Conservation (phyloP, 2,888 invertebrate genomes). For the Nomada ruficornis region DNA sequence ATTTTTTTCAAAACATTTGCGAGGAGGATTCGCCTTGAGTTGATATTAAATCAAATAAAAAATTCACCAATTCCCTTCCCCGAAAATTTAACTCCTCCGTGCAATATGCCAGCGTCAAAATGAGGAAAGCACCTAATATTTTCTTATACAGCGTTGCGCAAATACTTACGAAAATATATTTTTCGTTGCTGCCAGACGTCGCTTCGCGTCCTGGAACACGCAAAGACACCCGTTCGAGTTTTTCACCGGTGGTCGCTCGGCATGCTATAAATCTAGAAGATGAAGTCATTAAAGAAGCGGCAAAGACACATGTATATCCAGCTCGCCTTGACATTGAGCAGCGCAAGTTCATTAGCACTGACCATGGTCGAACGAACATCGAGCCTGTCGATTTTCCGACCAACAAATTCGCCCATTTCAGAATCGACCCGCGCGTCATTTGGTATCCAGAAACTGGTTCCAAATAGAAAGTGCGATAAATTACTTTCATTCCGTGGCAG, state of each 20-base stretch:
- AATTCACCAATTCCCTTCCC: not conserved
- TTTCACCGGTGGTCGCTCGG: constrained; percentile 22
- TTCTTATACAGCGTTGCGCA: not conserved
- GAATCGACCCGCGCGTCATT: not conserved
- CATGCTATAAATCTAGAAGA: constrained; percentile 58
- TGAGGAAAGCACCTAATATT: no score
- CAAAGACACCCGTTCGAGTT: constrained; percentile 24
- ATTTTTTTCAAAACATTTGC: not conserved
- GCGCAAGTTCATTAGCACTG: constrained; percentile 58
- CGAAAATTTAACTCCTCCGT: no score
- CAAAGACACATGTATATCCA: constrained; percentile 37
- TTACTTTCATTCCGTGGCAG: not conserved
- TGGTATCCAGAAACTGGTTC: constrained; percentile 1
- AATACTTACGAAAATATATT: constrained; percentile 17
- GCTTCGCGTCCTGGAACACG: constrained; percentile 7
- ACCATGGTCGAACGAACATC: not conserved
- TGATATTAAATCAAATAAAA: not conserved
- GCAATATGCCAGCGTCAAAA: no score
- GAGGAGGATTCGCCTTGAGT: not conserved
- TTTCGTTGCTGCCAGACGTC: not conserved
- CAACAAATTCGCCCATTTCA: constrained; percentile 7
- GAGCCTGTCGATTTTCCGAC: constrained; percentile 49
- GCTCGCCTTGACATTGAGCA: constrained; percentile 61
- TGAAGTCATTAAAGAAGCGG: constrained; percentile 62
- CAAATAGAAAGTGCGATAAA: constrained; percentile 7